Conservation (phyloP, 2,888 invertebrate species). For the Watsonalla cultraria region DNA sequence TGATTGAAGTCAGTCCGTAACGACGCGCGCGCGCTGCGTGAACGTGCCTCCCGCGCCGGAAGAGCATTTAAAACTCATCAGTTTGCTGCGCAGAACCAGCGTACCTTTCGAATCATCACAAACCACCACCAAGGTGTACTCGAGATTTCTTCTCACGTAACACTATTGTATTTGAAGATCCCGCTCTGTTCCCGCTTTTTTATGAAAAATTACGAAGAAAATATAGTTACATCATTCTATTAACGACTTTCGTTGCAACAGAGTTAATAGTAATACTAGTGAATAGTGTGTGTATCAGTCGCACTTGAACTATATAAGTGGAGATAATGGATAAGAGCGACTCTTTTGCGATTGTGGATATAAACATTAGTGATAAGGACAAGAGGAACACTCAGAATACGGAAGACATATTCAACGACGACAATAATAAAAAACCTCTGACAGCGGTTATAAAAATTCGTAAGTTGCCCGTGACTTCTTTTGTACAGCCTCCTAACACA, state of each 20-base stretch:
- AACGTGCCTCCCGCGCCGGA: conserved; percentile 39
- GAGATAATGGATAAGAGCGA: conserved; percentile 52
- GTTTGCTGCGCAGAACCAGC: conserved; percentile 16
- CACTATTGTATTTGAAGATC: not conserved
- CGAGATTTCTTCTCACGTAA: no score
- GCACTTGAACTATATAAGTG: conserved; percentile 2
- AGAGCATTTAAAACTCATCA: conserved; percentile 21
- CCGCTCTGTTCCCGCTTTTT: no score
- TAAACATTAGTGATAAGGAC: conserved; percentile 52
- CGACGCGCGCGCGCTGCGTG: conserved; percentile 40
- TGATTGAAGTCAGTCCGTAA: conserved; percentile 24
- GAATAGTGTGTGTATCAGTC: not conserved
- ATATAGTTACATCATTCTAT: not conserved
- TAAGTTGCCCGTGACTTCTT: conserved; percentile 41
- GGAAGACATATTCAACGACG: conserved; percentile 28
- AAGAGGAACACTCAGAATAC: conserved; percentile 30
- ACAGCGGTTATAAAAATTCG: conserved; percentile 60
- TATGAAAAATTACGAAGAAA: no score
- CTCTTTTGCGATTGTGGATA: conserved; percentile 60
- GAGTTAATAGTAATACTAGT: not conserved
- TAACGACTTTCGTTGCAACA: not conserved
- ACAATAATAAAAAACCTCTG: conserved; percentile 37
- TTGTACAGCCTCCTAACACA: no score
- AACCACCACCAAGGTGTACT: no score
- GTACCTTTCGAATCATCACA: not conserved